Base-by-base conservation (phyloP, 2,888 invertebrate genomes). In the Ephialtes manifestator region DNA sequence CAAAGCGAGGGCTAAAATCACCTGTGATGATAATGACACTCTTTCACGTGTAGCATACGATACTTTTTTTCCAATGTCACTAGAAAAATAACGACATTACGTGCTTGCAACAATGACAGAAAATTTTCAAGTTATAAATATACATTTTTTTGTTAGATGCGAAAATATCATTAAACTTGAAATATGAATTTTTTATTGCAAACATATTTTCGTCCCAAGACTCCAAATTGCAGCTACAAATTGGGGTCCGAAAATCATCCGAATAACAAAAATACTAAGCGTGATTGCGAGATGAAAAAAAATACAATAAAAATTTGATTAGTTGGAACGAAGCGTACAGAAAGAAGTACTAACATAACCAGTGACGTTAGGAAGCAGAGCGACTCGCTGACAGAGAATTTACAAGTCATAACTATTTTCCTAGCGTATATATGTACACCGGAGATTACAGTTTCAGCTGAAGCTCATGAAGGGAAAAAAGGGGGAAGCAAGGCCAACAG, bases 401-500 rank as follows among this genome's bases (percentile, higher is more conserved):
- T 24, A 65, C 31, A 51, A 65, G 53, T 76, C 76, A 43, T 76
- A 76, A 76, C 65, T 65, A 39, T 53, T 48, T 65, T 65, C 65
- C 39, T 20, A 18, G 24, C 18, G 28, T 51, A 18, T 51, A 20
- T 18, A 55, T 31, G 28, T 48, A 75, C 51, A 20, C 51, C 48
- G 51, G 51, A 76, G 65, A 76, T 65, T 53, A 76, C 76, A 65
- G 58, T 74, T 74, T 46, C 68, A 68, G 68, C 48, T 28, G 68
- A 48, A 48, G 15, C 28, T 15, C 46, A 18, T 13, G 7, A 60
- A 31, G 58, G n/a, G 35, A 51, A 18, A 10, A 63, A 8, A n/a
- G 10, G 1, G 10, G 1, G 46, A 46, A 13, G 46, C 1, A 7
- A n/a, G 35, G n/a, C 7, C 2, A 43, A 68, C 31, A 60, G 24